Conservation (phyloP, 1,140 invertebrate genomes). For the Dinothrombium tinctorium region DNA sequence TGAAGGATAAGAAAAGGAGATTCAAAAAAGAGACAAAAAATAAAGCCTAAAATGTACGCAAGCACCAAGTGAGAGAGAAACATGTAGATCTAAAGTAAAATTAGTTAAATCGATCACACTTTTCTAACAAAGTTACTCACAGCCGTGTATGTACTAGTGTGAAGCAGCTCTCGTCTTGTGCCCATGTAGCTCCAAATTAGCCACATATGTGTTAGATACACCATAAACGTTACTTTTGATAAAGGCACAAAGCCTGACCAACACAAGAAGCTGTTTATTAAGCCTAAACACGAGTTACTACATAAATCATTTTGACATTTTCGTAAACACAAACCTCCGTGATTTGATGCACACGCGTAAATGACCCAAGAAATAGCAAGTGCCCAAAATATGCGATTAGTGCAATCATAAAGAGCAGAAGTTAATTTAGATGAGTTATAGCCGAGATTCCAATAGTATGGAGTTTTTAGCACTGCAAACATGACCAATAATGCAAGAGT, state of each 20-base stretch:
- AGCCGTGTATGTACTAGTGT: constrained; percentile 6
- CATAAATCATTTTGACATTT: neutral
- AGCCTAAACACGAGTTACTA: neutral
- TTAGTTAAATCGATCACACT: neutral
- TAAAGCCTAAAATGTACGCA: neutral
- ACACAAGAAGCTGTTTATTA: constrained; percentile 12
- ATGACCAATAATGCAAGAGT: neutral
- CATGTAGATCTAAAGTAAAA: neutral
- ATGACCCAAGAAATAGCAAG: constrained; percentile 15
- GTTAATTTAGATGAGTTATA: neutral
- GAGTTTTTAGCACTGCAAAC: neutral
- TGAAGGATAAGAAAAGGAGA: constrained; percentile 8
- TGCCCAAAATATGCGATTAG: constrained; percentile 15
- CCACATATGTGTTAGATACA: constrained; percentile 14
- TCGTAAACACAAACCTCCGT: constrained; percentile 9
- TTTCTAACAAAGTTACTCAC: constrained; percentile 11
- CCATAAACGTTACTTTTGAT: constrained; percentile 13
- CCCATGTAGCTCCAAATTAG: constrained; percentile 3
- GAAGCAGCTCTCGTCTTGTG: constrained; percentile 1
- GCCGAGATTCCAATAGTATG: neutral
- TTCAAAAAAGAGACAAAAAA: constrained; percentile 8
- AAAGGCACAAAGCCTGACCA: constrained; percentile 13
- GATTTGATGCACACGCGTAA: constrained; percentile 13
- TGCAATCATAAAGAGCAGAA: constrained; percentile 11
- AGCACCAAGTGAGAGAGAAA: neutral